Base-by-base conservation (phyloP, 2,888 invertebrate genomes). In the Pedicia rivosa region DNA sequence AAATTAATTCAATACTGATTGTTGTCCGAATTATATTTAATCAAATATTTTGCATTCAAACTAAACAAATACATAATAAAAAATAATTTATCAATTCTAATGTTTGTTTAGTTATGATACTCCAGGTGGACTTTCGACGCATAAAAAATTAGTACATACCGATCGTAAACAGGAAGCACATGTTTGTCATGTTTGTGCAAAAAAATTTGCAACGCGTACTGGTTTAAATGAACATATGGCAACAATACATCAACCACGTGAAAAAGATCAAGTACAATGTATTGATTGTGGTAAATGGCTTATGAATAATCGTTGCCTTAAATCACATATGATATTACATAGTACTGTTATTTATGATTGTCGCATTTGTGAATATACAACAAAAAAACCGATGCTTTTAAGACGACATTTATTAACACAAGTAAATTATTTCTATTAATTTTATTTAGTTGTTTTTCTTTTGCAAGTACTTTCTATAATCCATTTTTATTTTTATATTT, bases 281-380 rank as follows among this genome's bases (percentile, higher is more conserved):
- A n/a, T 8, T 1, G 31, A 40, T 20, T 43, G 43, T 32, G 40
- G 40, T 2, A 40, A 40, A 39, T 43, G 43, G 43, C 10, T 43
- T 20, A 43, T 42, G 39, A 43, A 43, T 40, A 26, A 37, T 7
- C 30, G 43, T n/a, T 43, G 43, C 12, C 25, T 43, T 10, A 43
- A 43, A 30, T 40, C 43, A 5, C 43, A 43, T 16, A 36, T 42
- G 38, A 17, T 40, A 3, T 17, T 43, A 6, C 43, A 43, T n/a
- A 39, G 40, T 27, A 25, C 36, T 10, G 33, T 20, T 7, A 29
- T 35, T 9, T 30, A 32, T 13, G 31, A 37, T 15, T 43, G 43
- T 25, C n/a, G 33, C 3, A 13, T 38, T 7, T 43, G 43, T 17
- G 39, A 39, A 15, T 43, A 43, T 20, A 35, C 17, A 14, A 43